A percentile compares a stretch with the other conserved stretches of the same genome.
phyloP scores from a whole-genome alignment of 2,113 vertebrate genomes.

The Regulus satrapa region DNA sequence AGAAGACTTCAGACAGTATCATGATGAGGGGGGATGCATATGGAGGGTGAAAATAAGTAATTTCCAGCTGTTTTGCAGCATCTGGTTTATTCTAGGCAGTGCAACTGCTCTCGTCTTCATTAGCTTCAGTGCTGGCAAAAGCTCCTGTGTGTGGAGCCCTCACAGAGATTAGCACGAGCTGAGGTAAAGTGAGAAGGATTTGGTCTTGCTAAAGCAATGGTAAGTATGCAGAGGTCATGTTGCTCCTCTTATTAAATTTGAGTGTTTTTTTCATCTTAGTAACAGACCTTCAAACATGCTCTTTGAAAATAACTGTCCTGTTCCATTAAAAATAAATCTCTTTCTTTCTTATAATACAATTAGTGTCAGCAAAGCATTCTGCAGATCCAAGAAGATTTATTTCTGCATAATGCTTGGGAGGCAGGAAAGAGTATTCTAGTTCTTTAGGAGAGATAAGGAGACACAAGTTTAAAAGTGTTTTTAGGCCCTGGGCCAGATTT shows the following conservation, averaged over 20 bases:
- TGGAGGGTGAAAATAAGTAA: not conserved
- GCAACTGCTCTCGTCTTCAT: not conserved
- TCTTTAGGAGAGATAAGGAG: constrained; percentile 23
- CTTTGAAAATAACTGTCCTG: constrained; percentile 28
- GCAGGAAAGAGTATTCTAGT: constrained; percentile 1
- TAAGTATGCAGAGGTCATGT: constrained; percentile 20
- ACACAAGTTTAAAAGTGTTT: constrained; percentile 7
- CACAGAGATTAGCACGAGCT: not conserved
- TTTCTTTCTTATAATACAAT: constrained; percentile 41
- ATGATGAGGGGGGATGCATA: not conserved
- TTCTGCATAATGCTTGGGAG: constrained; percentile 42
- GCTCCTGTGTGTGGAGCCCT: not conserved
- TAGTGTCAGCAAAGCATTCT: constrained; percentile 53
- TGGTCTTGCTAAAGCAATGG: constrained; percentile 6
- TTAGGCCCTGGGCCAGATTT: constrained; percentile 30
- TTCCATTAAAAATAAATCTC: constrained; percentile 51
- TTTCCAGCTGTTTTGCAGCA: not conserved
- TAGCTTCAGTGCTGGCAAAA: not conserved
- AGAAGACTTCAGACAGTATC: not conserved
- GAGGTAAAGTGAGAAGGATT: constrained; percentile 26
- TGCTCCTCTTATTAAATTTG: constrained; percentile 30
- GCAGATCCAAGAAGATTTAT: constrained; percentile 11
- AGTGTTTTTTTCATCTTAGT: constrained; percentile 18
- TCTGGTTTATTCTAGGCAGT: not conserved
- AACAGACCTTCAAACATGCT: not conserved